Conservation (phyloP, 2,797 vertebrate genomes). For the Chromobotia macracanthus region DNA sequence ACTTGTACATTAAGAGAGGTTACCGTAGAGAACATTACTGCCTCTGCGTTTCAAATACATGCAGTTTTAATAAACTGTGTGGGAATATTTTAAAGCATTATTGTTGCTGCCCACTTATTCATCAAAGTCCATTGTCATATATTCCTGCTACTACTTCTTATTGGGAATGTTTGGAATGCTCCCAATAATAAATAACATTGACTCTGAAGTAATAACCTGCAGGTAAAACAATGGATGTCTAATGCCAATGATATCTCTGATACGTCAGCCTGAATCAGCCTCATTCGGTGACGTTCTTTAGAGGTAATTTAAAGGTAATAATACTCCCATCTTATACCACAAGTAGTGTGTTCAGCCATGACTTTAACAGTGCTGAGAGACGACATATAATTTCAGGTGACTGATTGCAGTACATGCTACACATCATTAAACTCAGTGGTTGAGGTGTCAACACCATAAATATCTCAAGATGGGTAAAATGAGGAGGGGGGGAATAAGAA, state of each 20-base stretch:
- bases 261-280: slow-evolving; percentile 6
- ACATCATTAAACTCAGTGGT: slow-evolving; percentile 8
- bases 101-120: not conserved
- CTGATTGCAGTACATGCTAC: slow-evolving; percentile 12
- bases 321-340: not conserved
- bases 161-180: not conserved
- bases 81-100: not conserved
- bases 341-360: slow-evolving; percentile 1
- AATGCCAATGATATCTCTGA: slow-evolving; percentile 17
- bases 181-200: not conserved
- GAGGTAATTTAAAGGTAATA: not conserved
- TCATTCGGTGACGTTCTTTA: not conserved
- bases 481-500: not conserved
- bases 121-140: not conserved
- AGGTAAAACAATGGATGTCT: slow-evolving; percentile 12
- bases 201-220: not conserved
- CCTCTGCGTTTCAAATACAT: not conserved
- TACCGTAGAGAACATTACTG: not conserved
- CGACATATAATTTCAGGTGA: not conserved
- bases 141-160: not conserved
- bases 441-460: slow-evolving; percentile 5
- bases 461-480: slow-evolving; percentile 11
- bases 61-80: not conserved
- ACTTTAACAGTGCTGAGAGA: slow-evolving; percentile 21
- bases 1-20: not conserved